Base-by-base conservation (phyloP, 2,113 vertebrate genomes). In the Benitochromis conjunctus region DNA sequence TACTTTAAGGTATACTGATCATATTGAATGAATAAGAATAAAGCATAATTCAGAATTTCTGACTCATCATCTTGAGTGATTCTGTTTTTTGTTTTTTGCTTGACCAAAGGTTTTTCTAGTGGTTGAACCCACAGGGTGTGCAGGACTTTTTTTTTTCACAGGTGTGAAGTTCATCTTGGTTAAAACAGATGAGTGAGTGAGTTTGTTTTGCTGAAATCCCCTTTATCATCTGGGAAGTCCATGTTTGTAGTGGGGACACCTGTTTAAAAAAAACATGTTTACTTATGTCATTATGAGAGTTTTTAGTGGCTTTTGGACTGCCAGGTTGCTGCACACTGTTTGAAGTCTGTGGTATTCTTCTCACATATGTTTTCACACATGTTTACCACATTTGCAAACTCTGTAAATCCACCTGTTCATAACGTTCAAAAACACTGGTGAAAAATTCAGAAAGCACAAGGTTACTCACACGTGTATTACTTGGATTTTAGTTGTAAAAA, bases 181-280 rank as follows among this genome's bases (percentile, higher is more conserved):
- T 7, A 74, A 60, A 43, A 51, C 18, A 31, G 5, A 19, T 29
- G 29, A 9, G 16, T 86, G 80, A 85, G 24, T 85, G 80, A 83
- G 18, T 77, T 41, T 86, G 26, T 77, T 41, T 54, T 55, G 55
- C 64, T 84, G 79, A 90, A 94, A 92, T 89, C 77, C 93, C 93
- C 94, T 54, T 16, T 16, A 48, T 79, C 64, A 55, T 84, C 79
- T 92, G 90, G 90, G 88, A 93, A 94, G 77, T 94, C 88, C 92
- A 12, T 81, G 29, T 86, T 82, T 54, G 43, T 53, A 18, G 79
- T 18, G 14, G 12, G 36, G 31, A 76, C 90, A 92, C 60, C 90
- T 94, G 92, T 41, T 69, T 9, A 1, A 62, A 84, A 57, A 86
- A 48, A 86, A 88, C 26, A 82, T n/a, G 18, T 58, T 31, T 54